Conservation (phyloP, 2,888 invertebrate genomes). For the Andrena chrysosceles region DNA sequence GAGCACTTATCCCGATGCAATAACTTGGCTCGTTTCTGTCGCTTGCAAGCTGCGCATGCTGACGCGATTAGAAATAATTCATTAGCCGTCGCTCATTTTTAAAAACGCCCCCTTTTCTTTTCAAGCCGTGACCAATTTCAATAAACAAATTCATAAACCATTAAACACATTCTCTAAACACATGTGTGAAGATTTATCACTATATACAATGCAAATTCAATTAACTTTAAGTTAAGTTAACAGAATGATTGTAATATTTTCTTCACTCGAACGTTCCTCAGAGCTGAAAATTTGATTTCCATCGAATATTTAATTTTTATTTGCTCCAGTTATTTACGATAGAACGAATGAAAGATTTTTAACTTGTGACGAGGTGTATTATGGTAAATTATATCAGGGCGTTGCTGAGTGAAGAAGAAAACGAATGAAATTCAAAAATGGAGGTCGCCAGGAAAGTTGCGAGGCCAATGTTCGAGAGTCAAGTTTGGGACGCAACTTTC, state of each 20-base stretch:
- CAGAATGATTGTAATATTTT: no score
- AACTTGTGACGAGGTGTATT: background rate
- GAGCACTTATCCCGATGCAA: slow-evolving; percentile 70
- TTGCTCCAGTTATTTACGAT: background rate
- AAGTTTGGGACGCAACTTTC: slow-evolving; percentile 69
- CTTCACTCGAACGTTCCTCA: no score
- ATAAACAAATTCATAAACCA: background rate
- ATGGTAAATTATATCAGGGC: background rate
- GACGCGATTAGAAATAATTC: slow-evolving; percentile 76
- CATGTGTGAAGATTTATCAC: no score
- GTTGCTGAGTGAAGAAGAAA: slow-evolving; percentile 12
- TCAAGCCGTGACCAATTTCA: background rate
- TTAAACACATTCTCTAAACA: no score
- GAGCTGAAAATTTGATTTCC: background rate
- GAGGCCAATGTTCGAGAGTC: slow-evolving; percentile 54
- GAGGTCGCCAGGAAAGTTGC: slow-evolving; percentile 66
- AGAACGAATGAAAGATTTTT: background rate
- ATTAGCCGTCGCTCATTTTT: slow-evolving; percentile 62
- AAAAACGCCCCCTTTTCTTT: slow-evolving; percentile 5
- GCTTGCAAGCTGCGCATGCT: slow-evolving; percentile 70
- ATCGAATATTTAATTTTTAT: background rate
- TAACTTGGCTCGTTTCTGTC: slow-evolving; percentile 71
- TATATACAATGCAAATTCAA: background rate
- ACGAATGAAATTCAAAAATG: slow-evolving; percentile 56
- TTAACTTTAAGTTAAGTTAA: no score